A percentile compares a stretch with the other conserved stretches of the same genome.
These are phyloP conservation scores for Syngnathus acus DNA, from an alignment of 2,797 vertebrate species.

Conservation along the genomic window DNA sequence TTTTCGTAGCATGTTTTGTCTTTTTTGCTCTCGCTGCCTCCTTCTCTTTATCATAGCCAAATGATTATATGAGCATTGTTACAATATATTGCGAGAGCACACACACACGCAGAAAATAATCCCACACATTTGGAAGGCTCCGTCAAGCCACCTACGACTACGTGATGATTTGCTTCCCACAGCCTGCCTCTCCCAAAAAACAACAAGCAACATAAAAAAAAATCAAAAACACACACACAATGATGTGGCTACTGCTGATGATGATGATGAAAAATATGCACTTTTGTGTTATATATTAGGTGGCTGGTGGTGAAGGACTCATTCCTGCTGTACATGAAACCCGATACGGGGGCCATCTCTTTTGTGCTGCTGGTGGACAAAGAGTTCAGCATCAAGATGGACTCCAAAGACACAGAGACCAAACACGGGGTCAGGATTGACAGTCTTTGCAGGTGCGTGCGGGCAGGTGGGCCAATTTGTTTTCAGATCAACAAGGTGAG, in stretches of 20 bases:
- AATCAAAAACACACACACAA: not conserved
- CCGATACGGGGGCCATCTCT: slow-evolving; percentile 84
- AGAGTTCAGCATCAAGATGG: slow-evolving; percentile 91
- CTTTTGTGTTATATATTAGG: slow-evolving; percentile 23
- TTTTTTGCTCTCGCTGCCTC: slow-evolving; percentile 8
- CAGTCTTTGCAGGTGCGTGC: slow-evolving; percentile 77
- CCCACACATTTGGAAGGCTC: slow-evolving; percentile 45
- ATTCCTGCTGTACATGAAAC: slow-evolving; percentile 91
- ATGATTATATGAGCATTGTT: slow-evolving; percentile 35
- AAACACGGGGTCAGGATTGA: slow-evolving; percentile 89
- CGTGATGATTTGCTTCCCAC: slow-evolving; percentile 47
- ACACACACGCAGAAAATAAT: slow-evolving; percentile 20
- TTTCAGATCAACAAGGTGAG: not conserved
- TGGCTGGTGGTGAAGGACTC: slow-evolving; percentile 90
- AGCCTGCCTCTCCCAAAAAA: slow-evolving; percentile 12
- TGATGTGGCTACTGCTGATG: too few relatives aligned
- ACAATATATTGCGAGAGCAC: slow-evolving; percentile 12
- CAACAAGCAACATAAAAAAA: slow-evolving; percentile 11
- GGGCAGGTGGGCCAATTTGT: not conserved
- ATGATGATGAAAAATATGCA: not conserved
- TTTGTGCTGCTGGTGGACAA: slow-evolving; percentile 92
- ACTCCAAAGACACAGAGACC: slow-evolving; percentile 91
- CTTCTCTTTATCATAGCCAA: slow-evolving; percentile 25
- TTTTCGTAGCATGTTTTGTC: not conserved
- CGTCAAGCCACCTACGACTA: slow-evolving; percentile 44